Evolutionary conservation across 2,113 vertebrate species (phyloP), one percentile per base, ranked within the genome.

Genomic region (Myiagra hebetior): DNA sequence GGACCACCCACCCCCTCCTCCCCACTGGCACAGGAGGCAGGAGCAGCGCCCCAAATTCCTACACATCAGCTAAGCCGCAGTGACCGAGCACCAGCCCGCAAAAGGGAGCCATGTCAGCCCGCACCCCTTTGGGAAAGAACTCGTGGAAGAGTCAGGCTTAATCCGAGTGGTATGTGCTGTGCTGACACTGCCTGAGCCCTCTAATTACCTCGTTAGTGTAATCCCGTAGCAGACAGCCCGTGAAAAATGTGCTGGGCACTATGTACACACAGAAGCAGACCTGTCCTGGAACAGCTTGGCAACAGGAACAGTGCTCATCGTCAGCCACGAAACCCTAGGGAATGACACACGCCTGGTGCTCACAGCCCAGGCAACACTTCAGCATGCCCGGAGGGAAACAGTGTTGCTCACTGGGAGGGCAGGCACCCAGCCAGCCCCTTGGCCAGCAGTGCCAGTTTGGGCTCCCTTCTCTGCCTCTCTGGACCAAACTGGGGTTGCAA

Each of bases 1-100:
- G 46, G 26, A 50, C 11, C 5, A 4, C 7, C 37, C 0, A 0
- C 7, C 20, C 22, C 50, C 28, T n/a, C 11, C 37, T 57, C 16
- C 24, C 7, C 12, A 3, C 15, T 2, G 9, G 27, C 1, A 20
- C 39, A 33, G 46, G 74, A 68, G 62, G 65, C 41, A 88, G 63
- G 21, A 83, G 49, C 42, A 63, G 65, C 60, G 52, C 23, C 67
- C 53, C 76, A 33, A 67, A 89, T 53, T 70, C 57, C 62, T 46
- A 28, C 8, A 2, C 46, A 57, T 30, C 62, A 53, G 31, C 60
- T 85, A 41, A 77, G 50, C 46, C 1, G 2, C 50, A 53, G 47
- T 6, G 23, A 33, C n/a, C 0, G 0, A 82, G 46, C n/a, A 9
- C 6, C 60, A 78, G 19, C 16, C 62, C 10, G 4, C 47, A n/a